phyloP scores from a whole-genome alignment of 2,888 invertebrate genomes.

The Acanthosepion pharaonis region DNA sequence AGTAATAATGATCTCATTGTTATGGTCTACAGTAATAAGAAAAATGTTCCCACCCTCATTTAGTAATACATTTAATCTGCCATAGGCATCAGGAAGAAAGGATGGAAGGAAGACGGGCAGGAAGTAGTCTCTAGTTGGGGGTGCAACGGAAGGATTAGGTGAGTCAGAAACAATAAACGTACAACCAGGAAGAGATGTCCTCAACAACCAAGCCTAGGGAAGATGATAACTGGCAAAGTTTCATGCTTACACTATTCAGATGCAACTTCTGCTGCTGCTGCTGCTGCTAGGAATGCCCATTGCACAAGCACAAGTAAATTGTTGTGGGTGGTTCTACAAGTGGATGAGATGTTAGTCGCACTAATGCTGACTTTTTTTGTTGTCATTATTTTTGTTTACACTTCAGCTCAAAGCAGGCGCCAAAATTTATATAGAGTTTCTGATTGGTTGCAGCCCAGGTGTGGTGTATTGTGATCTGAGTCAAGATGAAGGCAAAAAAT shows the following conservation, averaged over 20 bases:
- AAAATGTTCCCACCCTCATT: neutral
- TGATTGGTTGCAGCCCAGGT: too few relatives aligned
- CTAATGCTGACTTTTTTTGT: neutral
- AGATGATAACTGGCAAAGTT: constrained; percentile 9
- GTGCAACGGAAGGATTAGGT: neutral
- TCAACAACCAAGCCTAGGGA: neutral
- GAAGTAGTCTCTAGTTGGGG: neutral
- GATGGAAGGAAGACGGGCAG: neutral
- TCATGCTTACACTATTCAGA: neutral
- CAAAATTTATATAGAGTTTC: too few relatives aligned
- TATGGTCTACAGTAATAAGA: neutral
- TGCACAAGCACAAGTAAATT: neutral
- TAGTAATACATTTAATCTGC: neutral
- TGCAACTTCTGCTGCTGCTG: neutral
- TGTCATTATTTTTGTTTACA: neutral
- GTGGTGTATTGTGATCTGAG: too few relatives aligned
- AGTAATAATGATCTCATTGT: constrained; percentile 13
- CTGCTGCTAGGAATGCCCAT: neutral
- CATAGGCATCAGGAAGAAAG: neutral
- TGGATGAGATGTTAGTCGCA: neutral
- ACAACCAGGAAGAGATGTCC: constrained; percentile 22
- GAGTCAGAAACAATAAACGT: constrained; percentile 21
- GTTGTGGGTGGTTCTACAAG: neutral
- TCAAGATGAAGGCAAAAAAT: too few relatives aligned
- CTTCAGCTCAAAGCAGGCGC: neutral